Percentiles rank a stretch among this genome's conserved stretches.
phyloP scores from a whole-genome alignment of 1,140 invertebrate species.

The Paraescarpia echinospica region DNA sequence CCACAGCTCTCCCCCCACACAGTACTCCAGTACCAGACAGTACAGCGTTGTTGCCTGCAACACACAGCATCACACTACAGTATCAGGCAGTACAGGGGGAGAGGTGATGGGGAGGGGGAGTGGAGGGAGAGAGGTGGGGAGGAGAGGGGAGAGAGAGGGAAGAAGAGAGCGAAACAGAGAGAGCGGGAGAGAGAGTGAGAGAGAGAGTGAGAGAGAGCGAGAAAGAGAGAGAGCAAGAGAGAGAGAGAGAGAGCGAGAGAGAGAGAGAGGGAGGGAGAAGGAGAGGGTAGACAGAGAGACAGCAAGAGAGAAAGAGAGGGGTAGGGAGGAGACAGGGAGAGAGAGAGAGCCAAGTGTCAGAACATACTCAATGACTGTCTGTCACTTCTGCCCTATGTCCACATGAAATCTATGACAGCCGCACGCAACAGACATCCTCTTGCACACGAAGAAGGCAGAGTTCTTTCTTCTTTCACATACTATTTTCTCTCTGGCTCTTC shows the following conservation, averaged over 20 bases:
- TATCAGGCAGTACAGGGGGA: neutral
- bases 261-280: too few species aligned
- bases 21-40: conserved; percentile 71
- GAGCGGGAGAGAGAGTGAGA: too few species aligned
- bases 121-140: neutral
- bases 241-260: neutral
- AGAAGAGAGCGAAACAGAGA: too few species aligned
- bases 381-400: neutral
- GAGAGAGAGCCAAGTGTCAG: too few species aligned
- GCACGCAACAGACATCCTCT: neutral
- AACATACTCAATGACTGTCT: neutral
- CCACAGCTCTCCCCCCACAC: conserved; percentile 69
- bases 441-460: neutral
- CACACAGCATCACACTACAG: neutral
- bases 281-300: too few species aligned
- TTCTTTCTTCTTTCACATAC: neutral
- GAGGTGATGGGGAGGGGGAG: neutral
- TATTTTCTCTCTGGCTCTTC: too few species aligned
- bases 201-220: too few species aligned
- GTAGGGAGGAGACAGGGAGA: too few species aligned
- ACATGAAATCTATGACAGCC: neutral
- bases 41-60: conserved; percentile 61
- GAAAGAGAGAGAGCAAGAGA: neutral
- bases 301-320: too few species aligned
- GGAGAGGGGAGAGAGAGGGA: too few species aligned